Percentiles rank a stretch among this genome's conserved stretches.
phyloP scores from a whole-genome alignment of 2,113 vertebrate species.

The Crotalus helleri region DNA sequence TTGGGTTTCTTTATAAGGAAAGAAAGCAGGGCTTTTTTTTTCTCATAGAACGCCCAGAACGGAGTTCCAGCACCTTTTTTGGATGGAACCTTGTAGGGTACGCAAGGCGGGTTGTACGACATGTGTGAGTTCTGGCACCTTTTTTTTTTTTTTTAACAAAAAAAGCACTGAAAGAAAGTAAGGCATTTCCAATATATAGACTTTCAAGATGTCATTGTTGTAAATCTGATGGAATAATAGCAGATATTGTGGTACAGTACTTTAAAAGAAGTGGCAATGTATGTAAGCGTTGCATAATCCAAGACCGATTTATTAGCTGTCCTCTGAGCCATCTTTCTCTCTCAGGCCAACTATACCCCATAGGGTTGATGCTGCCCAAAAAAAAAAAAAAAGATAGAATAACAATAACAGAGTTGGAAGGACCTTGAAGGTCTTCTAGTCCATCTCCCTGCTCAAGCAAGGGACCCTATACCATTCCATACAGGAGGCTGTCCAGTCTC shows the following conservation, averaged over 20 bases:
- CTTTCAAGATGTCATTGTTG: background rate
- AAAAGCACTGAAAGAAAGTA: background rate
- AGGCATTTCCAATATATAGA: background rate
- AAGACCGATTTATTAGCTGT: background rate
- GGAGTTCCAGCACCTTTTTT: no score
- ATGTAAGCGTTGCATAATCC: background rate
- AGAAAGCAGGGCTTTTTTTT: background rate
- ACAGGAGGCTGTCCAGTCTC: background rate
- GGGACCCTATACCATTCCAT: background rate
- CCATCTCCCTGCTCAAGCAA: no score
- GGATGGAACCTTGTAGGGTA: no score
- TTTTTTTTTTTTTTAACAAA: no score
- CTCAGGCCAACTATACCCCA: background rate
- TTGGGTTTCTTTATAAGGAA: background rate
- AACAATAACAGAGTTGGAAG: background rate
- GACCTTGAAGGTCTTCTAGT: background rate
- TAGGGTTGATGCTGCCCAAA: background rate
- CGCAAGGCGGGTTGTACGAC: no score
- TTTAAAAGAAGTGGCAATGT: background rate
- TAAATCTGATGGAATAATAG: background rate
- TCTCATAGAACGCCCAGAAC: no score
- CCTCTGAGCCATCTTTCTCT: background rate
- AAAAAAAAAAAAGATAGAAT: background rate
- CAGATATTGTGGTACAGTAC: background rate
- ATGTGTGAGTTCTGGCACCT: no score